Evolutionary conservation across 2,888 invertebrate species (phyloP).

Genomic region (Seira musarum): DNA sequence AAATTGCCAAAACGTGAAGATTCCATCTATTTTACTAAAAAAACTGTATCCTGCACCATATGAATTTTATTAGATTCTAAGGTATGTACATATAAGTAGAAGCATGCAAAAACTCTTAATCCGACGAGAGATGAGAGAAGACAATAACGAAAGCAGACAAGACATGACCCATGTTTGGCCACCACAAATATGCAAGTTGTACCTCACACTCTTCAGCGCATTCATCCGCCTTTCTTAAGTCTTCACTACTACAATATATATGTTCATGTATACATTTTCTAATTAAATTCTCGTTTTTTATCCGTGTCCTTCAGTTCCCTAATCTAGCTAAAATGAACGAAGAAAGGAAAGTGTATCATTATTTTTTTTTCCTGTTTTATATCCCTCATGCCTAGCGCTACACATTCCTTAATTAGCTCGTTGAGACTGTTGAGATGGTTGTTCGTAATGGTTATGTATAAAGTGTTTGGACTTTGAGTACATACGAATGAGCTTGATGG

Average conservation of each 20-base stretch:
- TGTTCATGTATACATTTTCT: conserved; percentile 9
- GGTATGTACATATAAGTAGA: too few relatives aligned
- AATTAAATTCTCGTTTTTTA: conserved; percentile 23
- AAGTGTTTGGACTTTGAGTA: conserved; percentile 67
- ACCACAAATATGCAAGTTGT: not conserved
- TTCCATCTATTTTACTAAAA: too few relatives aligned
- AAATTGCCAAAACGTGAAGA: too few relatives aligned
- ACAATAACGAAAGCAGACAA: too few relatives aligned
- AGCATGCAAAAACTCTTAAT: too few relatives aligned
- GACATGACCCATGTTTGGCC: too few relatives aligned
- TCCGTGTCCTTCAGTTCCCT: not conserved
- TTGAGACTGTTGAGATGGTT: conserved; percentile 52
- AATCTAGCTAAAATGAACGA: not conserved
- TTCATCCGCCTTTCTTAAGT: too few relatives aligned
- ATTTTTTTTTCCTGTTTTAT: conserved; percentile 35
- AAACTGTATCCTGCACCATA: too few relatives aligned
- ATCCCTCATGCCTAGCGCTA: conserved; percentile 22
- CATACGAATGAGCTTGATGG: conserved; percentile 69
- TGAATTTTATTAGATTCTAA: too few relatives aligned
- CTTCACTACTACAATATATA: too few relatives aligned
- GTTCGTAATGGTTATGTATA: conserved; percentile 58
- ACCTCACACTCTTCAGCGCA: not conserved
- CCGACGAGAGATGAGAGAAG: too few relatives aligned
- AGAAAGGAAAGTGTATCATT: too few relatives aligned
- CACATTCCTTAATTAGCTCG: conserved; percentile 56